phyloP scores from a whole-genome alignment of 1,140 invertebrate species.

The Carcinoscorpius rotundicauda region DNA sequence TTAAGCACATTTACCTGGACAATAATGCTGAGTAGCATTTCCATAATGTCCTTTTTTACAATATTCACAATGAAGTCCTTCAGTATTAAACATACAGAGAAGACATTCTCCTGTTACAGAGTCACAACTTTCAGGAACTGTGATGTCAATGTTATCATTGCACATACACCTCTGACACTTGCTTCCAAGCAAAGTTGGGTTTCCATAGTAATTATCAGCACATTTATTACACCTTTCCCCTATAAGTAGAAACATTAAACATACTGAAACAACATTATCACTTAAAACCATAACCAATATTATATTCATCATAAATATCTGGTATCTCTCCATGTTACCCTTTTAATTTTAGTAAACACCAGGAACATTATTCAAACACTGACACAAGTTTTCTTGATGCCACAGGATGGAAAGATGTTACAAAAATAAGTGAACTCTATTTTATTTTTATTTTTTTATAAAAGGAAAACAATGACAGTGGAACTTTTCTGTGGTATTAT shows the following conservation, averaged over 20 bases:
- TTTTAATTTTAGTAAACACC: too few species aligned
- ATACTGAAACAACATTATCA: constrained; percentile 6
- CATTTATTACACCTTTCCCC: constrained; percentile 84
- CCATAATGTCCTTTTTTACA: constrained; percentile 69
- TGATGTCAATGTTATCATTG: constrained; percentile 46
- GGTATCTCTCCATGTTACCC: neutral
- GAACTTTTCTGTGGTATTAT: too few species aligned
- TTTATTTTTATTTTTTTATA: too few species aligned
- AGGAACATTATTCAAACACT: too few species aligned
- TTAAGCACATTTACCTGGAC: constrained; percentile 43
- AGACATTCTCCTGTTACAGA: constrained; percentile 59
- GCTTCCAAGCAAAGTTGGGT: constrained; percentile 54
- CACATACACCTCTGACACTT: constrained; percentile 69
- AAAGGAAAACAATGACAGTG: too few species aligned
- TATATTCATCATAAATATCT: neutral
- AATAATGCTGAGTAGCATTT: constrained; percentile 52
- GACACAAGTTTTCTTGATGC: too few species aligned
- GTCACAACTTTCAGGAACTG: constrained; percentile 39
- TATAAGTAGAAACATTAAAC: constrained; percentile 18
- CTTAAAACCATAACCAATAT: neutral
- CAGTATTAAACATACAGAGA: constrained; percentile 67
- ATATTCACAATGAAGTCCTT: constrained; percentile 67
- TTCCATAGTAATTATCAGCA: constrained; percentile 75
- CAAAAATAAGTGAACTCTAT: too few species aligned
- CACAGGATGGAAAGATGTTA: too few species aligned